phyloP scores from a whole-genome alignment of 2,113 vertebrate species.

The Salvelinus sp. region DNA sequence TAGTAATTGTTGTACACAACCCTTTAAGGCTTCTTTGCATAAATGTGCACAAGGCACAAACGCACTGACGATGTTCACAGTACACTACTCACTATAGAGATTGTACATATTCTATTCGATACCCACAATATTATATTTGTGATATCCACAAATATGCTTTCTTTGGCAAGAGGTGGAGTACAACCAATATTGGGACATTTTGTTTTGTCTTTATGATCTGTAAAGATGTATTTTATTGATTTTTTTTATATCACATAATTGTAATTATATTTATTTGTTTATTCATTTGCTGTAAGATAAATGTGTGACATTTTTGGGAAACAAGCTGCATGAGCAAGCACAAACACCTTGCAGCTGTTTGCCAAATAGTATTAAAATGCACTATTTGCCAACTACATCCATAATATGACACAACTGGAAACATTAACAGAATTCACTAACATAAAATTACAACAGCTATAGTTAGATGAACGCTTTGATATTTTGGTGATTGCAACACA shows the following conservation, averaged over 20 bases:
- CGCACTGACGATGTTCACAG: not conserved
- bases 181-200: not conserved
- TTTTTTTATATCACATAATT: not conserved
- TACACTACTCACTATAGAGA: not conserved
- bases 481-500: too few relatives aligned
- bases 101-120: conserved; percentile 1
- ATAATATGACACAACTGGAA: not conserved
- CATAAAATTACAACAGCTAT: not conserved
- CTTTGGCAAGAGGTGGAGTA: not conserved
- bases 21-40: too few relatives aligned
- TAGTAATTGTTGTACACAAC: not conserved
- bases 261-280: too few relatives aligned
- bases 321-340: conserved; percentile 17
- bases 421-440: not conserved
- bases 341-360: not conserved
- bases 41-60: not conserved
- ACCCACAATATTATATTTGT: not conserved
- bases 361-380: not conserved
- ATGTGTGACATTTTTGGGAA: too few relatives aligned
- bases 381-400: not conserved
- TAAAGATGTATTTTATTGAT: not conserved
- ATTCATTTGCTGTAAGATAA: not conserved
- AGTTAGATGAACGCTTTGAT: not conserved
- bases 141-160: conserved; percentile 3
- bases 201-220: not conserved